A percentile compares a stretch with the other conserved stretches of the same genome.
These are phyloP conservation scores for Philypnodon macrostomus DNA, from an alignment of 2,797 vertebrate species.

Conservation along the genomic window DNA sequence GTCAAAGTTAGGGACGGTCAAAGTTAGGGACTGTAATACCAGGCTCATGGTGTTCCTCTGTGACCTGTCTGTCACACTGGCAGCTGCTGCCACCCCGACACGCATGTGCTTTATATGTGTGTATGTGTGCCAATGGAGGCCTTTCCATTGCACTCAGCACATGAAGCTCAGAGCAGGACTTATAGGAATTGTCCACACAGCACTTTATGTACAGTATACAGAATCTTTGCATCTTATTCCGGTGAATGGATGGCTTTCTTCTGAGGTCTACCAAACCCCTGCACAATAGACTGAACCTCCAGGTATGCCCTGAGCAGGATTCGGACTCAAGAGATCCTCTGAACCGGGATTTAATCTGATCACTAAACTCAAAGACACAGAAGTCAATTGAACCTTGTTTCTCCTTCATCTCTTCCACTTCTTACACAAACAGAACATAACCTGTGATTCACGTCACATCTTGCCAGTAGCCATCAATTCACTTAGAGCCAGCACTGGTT, in stretches of 20 bases:
- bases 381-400: slow-evolving; percentile 27
- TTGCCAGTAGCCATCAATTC: slow-evolving; percentile 76
- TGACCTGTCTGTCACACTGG: slow-evolving; percentile 23
- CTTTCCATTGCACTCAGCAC: slow-evolving; percentile 72
- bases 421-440: slow-evolving; percentile 65
- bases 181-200: no score
- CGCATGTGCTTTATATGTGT: slow-evolving; percentile 31
- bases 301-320: no score
- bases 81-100: slow-evolving; percentile 55
- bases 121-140: slow-evolving; percentile 20
- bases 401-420: slow-evolving; percentile 12
- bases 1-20: no score
- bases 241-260: no score
- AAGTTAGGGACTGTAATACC: no score
- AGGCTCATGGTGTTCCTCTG: slow-evolving; percentile 41
- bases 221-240: no score
- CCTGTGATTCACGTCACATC: slow-evolving; percentile 66
- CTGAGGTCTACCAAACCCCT: no score
- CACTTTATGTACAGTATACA: no score
- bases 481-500: slow-evolving; percentile 66
- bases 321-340: no score
- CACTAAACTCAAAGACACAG: slow-evolving; percentile 41
- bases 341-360: slow-evolving; percentile 38
- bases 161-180: slow-evolving; percentile 33
- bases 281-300: no score